Base-by-base conservation (phyloP, 2,113 vertebrate species). In the Chionomys nivalis region DNA sequence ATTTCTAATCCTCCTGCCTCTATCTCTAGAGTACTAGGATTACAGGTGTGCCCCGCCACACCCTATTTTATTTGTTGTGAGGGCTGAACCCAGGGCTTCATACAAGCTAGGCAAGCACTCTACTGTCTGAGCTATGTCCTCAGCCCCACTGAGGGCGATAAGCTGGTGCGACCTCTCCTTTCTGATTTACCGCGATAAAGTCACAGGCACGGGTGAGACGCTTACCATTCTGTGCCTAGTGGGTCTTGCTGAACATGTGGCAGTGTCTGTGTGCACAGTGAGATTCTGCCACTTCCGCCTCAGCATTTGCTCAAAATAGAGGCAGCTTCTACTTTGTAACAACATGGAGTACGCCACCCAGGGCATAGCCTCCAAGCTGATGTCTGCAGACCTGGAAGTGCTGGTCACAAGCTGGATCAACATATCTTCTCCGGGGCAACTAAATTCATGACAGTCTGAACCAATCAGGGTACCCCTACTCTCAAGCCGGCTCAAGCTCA, bases 1-100 rank as follows among this genome's bases (percentile, higher is more conserved):
- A 47, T 28, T 47, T 86, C 16, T 86, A 5, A 33, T 21, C 17
- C 17, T 86, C 61, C 39, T 44, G 26, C 12, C 2, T 44, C 39
- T 44, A 44, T 26, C 24, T 65, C 14, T 31, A 3, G 12, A 86
- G 28, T 86, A 24, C 61, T 47, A 10, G 61, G 61, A 66, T 65
- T 66, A 21, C 6, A 1, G 16, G 5, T 1, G 2, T 85, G 39
- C 26, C 31, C 26, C 1, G 1, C 4, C 28, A 33, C 42, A 44
- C 39, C 16, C 28, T 16, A 47, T 66, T 85, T 86, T 47, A 66
- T 47, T 47, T 66, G 39, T 44, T 23, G 82, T 44, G 82, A 65
- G 16, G 58, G 26, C 44, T 65, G 82, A 63, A 21, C 82, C 58
- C 39, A 19, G 58, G 39, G 13, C 26, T 65, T 65, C 82, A 11